phyloP scores from a whole-genome alignment of 2,888 invertebrate genomes.

The Disparrhopalites patrizii region DNA sequence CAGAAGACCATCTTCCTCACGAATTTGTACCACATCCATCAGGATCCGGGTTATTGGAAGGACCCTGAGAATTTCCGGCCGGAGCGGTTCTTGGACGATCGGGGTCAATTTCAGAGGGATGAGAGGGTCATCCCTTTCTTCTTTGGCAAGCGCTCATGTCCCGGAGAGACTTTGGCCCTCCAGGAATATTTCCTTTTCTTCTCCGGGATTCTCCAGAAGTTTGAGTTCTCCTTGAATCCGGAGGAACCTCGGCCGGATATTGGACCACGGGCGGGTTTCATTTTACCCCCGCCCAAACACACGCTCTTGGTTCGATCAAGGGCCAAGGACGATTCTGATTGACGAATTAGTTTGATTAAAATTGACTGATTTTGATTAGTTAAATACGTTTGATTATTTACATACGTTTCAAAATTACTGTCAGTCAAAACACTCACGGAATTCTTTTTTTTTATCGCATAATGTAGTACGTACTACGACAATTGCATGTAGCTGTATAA shows the following conservation, averaged over 20 bases:
- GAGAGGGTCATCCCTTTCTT: slow-evolving; percentile 48
- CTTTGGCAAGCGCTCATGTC: slow-evolving; percentile 46
- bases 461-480: background rate
- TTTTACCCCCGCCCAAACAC: slow-evolving; percentile 44
- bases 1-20: slow-evolving; percentile 41
- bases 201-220: slow-evolving; percentile 44
- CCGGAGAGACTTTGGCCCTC: slow-evolving; percentile 37
- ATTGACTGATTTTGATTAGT: no score
- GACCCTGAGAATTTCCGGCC: slow-evolving; percentile 42
- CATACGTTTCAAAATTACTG: background rate
- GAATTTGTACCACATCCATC: slow-evolving; percentile 40
- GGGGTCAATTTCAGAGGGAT: slow-evolving; percentile 41
- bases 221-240: slow-evolving; percentile 41
- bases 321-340: no score
- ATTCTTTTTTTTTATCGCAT: background rate
- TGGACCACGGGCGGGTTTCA: slow-evolving; percentile 43
- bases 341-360: no score
- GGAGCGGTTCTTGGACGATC: slow-evolving; percentile 34
- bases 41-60: slow-evolving; percentile 39
- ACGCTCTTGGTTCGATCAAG: slow-evolving; percentile 31
- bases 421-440: background rate
- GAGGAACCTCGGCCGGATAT: slow-evolving; percentile 38
- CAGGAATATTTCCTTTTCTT: slow-evolving; percentile 45
- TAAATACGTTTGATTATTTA: no score
- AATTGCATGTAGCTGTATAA: background rate